These are phyloP conservation scores for Agrochola lota DNA, from an alignment of 2,888 invertebrate species.

Conservation along the genomic window DNA sequence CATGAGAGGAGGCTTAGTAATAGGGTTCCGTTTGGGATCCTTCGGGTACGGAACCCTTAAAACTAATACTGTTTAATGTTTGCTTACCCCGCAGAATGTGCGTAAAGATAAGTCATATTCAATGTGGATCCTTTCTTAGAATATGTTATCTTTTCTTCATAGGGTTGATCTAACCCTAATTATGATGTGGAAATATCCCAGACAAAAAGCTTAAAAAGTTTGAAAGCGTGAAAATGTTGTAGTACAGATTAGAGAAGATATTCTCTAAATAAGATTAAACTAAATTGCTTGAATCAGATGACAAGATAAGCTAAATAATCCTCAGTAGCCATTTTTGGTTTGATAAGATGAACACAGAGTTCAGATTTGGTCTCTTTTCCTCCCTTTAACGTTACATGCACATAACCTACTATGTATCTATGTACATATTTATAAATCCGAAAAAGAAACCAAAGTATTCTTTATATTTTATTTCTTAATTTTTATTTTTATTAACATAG, in stretches of 20 bases:
- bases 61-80: neutral
- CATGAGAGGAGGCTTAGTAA: no score
- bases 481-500: neutral
- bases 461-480: neutral
- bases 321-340: neutral
- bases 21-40: no score
- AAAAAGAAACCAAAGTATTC: neutral
- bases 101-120: slow-evolving; percentile 33
- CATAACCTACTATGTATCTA: neutral
- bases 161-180: slow-evolving; percentile 27
- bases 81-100: slow-evolving; percentile 10
- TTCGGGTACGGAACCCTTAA: no score
- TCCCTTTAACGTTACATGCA: neutral
- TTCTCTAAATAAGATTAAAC: neutral
- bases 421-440: neutral
- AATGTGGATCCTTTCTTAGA: slow-evolving; percentile 43
- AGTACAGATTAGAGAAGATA: neutral
- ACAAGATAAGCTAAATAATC: neutral
- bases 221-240: neutral
- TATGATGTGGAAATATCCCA: neutral
- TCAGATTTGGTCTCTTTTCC: neutral
- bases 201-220: neutral
- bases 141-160: slow-evolving; percentile 29
- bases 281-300: neutral
- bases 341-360: no score